Base-by-base conservation (phyloP, 2,797 vertebrate genomes). In the Melanotaenia nigrans region DNA sequence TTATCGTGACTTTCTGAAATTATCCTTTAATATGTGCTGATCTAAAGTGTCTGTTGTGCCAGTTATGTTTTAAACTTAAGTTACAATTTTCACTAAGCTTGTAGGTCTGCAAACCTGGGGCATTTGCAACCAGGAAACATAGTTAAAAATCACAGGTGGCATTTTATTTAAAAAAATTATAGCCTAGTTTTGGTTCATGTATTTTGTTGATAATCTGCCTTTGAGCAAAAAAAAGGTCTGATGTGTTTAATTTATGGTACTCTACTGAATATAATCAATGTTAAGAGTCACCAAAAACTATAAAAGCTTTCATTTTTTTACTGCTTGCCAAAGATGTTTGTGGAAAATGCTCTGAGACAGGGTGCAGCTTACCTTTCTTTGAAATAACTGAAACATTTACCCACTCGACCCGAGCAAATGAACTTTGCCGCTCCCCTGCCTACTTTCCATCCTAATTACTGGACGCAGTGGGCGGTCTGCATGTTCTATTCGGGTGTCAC, bases 401-500 rank as follows among this genome's bases (percentile, higher is more conserved):
- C 20, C 30, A 6, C 12, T 30, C 4, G 12, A 8, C 24, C 47
- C 2, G 67, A 82, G 56, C 82, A 0, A 22, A n/a, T 68, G 28
- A 86, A 86, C 79, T 87, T 89, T 77, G 22, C 33, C 7, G 20
- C 45, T 47, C 20, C 45, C 20, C 45, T 14, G 10, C 24, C 59
- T 67, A 22, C n/a, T 77, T 68, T 62, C 38, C 38, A 22, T 62
- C 36, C 8, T 47, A 38, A 75, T 81, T 73, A 61, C 54, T 55
- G 5, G 33, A 61, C 69, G 47, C 78, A 72, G 80, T 79, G 82
- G 78, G 85, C 71, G 68, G 59, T 36, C 66, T 47, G 30, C 14
- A n/a, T 58, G 73, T 78, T 67, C 61, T 85, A 82, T 70, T 49
- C 24, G 62, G 77, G 30, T 68, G 64, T 57, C 63, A 25, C 69